These are phyloP conservation scores for Enteromius trimaculatus DNA, from an alignment of 2,797 vertebrate genomes.

Conservation along the genomic window DNA sequence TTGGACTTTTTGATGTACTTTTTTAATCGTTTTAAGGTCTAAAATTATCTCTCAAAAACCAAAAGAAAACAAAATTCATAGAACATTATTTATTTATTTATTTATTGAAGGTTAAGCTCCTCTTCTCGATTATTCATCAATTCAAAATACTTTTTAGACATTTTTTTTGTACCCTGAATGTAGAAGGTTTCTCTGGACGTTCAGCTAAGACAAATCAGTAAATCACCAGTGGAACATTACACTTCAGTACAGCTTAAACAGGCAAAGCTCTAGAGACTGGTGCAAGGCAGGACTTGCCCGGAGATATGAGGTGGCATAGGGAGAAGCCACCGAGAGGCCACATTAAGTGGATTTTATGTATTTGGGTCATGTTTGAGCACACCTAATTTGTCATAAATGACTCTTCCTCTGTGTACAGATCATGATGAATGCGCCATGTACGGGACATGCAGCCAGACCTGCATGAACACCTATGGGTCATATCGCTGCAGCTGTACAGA, in stretches of 20 bases:
- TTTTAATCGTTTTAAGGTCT: neutral
- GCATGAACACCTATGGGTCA: constrained; percentile 90
- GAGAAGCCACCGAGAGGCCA: constrained; percentile 67
- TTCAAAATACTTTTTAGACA: neutral
- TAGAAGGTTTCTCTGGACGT: neutral
- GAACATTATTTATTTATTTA: neutral
- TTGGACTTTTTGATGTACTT: neutral
- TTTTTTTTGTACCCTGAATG: neutral
- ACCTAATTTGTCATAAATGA: constrained; percentile 77
- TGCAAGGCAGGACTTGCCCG: constrained; percentile 42
- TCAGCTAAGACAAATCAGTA: constrained; percentile 31
- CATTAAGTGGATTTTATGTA: constrained; percentile 81
- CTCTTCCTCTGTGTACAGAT: constrained; percentile 80
- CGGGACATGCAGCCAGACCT: constrained; percentile 93
- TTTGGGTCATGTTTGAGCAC: constrained; percentile 83
- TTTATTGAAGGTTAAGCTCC: neutral
- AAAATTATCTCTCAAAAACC: neutral
- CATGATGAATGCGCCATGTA: constrained; percentile 92
- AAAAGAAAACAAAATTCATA: too few species aligned
- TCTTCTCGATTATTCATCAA: too few species aligned
- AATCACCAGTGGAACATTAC: constrained; percentile 3
- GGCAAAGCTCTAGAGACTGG: constrained; percentile 42
- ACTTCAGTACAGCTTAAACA: constrained; percentile 36
- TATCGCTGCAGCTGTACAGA: constrained; percentile 92
- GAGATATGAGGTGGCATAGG: constrained; percentile 48